These are phyloP conservation scores for Mixornis gularis DNA, from an alignment of 2,113 vertebrate genomes.

Conservation along the genomic window DNA sequence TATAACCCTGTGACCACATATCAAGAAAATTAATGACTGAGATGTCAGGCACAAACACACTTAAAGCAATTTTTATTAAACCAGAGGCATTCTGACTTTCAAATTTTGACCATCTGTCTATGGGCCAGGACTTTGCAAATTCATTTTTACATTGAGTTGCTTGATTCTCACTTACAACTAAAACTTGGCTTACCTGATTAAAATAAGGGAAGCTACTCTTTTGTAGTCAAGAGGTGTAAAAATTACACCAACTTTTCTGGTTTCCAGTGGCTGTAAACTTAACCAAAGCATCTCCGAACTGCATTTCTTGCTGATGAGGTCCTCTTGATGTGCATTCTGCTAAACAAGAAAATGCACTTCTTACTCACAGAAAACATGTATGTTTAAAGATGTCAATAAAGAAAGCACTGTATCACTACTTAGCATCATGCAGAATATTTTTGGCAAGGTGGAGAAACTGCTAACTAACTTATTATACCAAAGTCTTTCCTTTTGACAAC, in stretches of 20 bases:
- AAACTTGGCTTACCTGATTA: conserved; percentile 81
- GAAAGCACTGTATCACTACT: not conserved
- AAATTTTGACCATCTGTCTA: not conserved
- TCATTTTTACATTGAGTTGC: not conserved
- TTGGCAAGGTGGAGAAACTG: not conserved
- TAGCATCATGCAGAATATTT: not conserved
- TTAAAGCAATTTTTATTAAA: not conserved
- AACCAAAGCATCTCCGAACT: conserved; percentile 71
- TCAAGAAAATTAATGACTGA: not conserved
- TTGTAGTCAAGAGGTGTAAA: conserved; percentile 88
- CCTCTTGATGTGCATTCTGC: conserved; percentile 43
- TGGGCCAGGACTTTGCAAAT: not conserved
- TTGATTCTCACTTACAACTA: not conserved
- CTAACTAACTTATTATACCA: not conserved
- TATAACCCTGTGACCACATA: not conserved
- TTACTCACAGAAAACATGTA: not conserved
- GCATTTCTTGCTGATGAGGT: conserved; percentile 34
- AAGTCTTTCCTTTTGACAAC: not conserved
- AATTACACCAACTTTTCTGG: conserved; percentile 79
- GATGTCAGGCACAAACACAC: not conserved
- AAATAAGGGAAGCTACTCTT: conserved; percentile 84
- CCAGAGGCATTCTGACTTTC: not conserved
- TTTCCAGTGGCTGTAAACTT: conserved; percentile 85
- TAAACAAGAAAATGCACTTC: not conserved
- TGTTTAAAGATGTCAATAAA: not conserved